Evolutionary conservation across 92 coral and sea anemone genomes (phyloP).

Genomic region (Palythoa heliodiscus): DNA sequence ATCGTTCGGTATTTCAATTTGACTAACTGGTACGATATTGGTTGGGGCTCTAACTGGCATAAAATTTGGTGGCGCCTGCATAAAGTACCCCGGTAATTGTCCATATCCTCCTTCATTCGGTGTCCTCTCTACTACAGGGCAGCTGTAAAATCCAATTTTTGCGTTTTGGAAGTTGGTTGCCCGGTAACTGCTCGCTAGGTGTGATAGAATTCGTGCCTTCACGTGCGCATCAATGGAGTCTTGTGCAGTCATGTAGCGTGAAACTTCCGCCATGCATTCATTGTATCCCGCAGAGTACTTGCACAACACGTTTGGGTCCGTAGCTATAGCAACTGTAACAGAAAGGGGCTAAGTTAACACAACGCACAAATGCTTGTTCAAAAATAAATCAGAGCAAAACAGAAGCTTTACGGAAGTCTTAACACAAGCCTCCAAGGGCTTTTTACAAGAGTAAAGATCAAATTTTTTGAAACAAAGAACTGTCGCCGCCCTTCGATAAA

Average conservation of each 20-base stretch:
- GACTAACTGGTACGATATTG: slow-evolving; percentile 15
- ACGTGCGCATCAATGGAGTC: slow-evolving; percentile 54
- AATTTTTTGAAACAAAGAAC: too few relatives aligned
- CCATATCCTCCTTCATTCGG: not conserved
- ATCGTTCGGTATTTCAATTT: slow-evolving; percentile 9
- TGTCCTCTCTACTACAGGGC: not conserved
- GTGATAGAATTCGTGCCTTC: slow-evolving; percentile 61
- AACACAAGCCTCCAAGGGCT: too few relatives aligned
- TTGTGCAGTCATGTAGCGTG: slow-evolving; percentile 58
- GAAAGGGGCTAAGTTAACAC: not conserved
- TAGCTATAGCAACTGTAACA: slow-evolving; percentile 39
- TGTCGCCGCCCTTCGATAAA: too few relatives aligned
- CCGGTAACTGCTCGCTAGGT: slow-evolving; percentile 48
- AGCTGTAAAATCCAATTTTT: not conserved
- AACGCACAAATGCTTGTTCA: not conserved
- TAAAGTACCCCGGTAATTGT: not conserved
- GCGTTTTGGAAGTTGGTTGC: not conserved
- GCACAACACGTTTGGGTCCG: slow-evolving; percentile 56
- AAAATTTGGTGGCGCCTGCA: not conserved
- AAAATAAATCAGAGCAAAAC: too few relatives aligned
- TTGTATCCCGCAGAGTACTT: slow-evolving; percentile 72
- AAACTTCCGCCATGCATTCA: slow-evolving; percentile 67
- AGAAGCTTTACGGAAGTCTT: too few relatives aligned
- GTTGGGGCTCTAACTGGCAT: slow-evolving; percentile 1
- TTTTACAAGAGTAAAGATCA: too few relatives aligned